These are phyloP conservation scores for Thysanoteuthis rhombus DNA, from an alignment of 2,888 invertebrate species.

Conservation along the genomic window DNA sequence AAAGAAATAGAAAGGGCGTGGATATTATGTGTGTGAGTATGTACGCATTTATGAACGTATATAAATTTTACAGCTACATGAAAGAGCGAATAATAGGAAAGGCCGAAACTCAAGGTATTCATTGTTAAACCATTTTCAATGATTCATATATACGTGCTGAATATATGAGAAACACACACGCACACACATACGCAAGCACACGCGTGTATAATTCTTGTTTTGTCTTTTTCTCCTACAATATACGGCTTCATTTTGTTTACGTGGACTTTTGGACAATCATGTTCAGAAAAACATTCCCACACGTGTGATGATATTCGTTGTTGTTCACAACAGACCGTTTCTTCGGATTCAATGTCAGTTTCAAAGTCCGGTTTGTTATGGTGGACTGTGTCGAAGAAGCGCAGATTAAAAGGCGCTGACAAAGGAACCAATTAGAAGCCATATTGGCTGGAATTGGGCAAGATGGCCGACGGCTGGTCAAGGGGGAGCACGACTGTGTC, in stretches of 20 bases:
- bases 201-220: no score
- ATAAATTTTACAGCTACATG: no score
- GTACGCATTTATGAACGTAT: no score
- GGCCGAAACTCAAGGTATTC: no score
- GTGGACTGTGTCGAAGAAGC: neutral
- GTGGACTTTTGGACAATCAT: neutral
- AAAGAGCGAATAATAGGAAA: no score
- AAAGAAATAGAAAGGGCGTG: no score
- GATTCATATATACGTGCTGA: no score
- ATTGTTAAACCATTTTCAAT: no score
- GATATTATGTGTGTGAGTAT: no score
- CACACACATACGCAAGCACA: neutral
- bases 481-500: neutral
- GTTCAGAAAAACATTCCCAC: neutral
- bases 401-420: neutral
- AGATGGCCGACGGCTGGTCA: neutral
- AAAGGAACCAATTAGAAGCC: neutral
- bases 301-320: neutral
- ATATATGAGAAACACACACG: neutral
- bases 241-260: neutral
- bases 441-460: neutral
- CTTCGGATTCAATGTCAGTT: neutral
- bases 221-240: neutral
- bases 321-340: neutral
- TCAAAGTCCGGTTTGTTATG: neutral